A percentile compares a stretch with the other conserved stretches of the same genome.
Evolutionary conservation across 2,113 vertebrate genomes (phyloP).

Genomic region (Menura novaehollandiae): DNA sequence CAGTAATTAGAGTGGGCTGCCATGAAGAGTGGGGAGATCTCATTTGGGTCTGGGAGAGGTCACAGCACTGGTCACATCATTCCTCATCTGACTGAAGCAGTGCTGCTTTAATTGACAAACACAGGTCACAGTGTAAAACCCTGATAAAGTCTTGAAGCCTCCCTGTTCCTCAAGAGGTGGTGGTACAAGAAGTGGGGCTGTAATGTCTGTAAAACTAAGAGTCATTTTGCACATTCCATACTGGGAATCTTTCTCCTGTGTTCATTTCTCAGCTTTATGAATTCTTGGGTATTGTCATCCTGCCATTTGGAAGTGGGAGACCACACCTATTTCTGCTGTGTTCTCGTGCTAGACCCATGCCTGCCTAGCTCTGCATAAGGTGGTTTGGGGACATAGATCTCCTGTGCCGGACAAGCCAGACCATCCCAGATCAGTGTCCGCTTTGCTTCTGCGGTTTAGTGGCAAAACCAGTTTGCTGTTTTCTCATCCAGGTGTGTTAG

Average conservation of each 20-base stretch:
- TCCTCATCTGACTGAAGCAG: not conserved
- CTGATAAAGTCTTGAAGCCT: not conserved
- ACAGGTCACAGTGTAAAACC: not conserved
- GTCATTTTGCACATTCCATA: not conserved
- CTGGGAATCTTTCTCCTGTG: not conserved
- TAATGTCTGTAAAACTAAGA: not conserved
- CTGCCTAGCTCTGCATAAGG: not conserved
- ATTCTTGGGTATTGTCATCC: not conserved
- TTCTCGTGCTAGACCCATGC: not conserved
- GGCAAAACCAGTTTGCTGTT: not conserved
- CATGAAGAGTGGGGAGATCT: not conserved
- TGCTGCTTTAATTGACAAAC: not conserved
- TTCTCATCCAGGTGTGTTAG: not conserved
- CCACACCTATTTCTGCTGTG: not conserved
- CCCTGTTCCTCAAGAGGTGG: not conserved
- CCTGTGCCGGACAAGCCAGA: not conserved
- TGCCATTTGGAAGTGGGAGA: not conserved
- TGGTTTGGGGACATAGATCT: not conserved
- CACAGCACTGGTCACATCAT: not conserved
- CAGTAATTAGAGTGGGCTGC: not conserved
- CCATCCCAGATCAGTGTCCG: not conserved
- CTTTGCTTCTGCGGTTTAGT: not conserved
- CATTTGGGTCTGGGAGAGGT: not conserved
- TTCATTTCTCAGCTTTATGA: not conserved
- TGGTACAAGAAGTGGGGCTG: not conserved